Evolutionary conservation across 37 sponge, comb jelly and placozoan species (phyloP), one percentile per base, ranked within the genome.

Genomic region (Tethya wilhelma): DNA sequence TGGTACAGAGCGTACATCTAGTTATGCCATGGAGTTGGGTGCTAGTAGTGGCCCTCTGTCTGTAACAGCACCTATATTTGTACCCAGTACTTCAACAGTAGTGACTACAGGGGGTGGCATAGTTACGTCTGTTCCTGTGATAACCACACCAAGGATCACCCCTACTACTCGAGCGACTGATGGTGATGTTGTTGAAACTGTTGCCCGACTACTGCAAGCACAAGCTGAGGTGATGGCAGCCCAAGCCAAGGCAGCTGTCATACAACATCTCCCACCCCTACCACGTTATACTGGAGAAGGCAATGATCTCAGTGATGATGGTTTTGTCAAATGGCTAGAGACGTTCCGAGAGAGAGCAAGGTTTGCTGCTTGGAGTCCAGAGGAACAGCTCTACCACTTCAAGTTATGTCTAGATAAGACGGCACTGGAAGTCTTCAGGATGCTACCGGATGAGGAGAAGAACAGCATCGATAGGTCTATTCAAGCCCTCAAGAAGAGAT

Each of bases 361-460:
- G 59, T 43, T 74, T 8, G 75, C 75, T 74, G 34, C 59, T 11
- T 56, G 75, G 75, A 23, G 17, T 4, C 22, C 2, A 38, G 59
- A 53, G 9, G 49, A 74, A 22, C 38, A 69, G 34, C 71, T 68
- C 2, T 80, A 57, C 70, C 70, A 69, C n/a, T 56, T 80, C 43
- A 69, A 80, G 59, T 26, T 80, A 31, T n/a, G n/a, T n/a, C 46
- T 80, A 28, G 59, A 69, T 23, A 49, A 40, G 70, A 67, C 41
- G 2, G 79, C 79, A 17, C 14, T 14, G 8, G 73, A 41, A 23
- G 59, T 58, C 17, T 56, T 74, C 75, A 36, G 28, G 45, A 74
- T 31, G 75, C 17, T 56, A 56, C 75, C 58, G 28, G 45, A 74
- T 31, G 75, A 36, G 14, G 62, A n/a, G 14, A 20, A 29, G 25